phyloP scores from a whole-genome alignment of 2,888 invertebrate genomes.

The Lacanobia wlatinum region DNA sequence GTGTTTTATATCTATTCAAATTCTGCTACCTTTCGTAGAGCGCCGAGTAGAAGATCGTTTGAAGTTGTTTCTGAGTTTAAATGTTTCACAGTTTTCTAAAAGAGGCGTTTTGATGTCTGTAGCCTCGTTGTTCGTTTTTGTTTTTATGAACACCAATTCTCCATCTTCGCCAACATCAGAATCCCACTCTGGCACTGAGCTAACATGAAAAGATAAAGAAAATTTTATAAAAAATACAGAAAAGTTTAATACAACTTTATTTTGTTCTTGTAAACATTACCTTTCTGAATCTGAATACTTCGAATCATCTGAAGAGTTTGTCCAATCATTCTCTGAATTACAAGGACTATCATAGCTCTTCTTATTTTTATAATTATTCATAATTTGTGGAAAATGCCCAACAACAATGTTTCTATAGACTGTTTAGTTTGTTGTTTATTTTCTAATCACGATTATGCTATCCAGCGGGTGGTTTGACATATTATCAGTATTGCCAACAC shows the following conservation, averaged over 20 bases:
- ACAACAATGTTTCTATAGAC: background rate
- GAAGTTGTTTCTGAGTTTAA: constrained; percentile 86
- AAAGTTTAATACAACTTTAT: background rate
- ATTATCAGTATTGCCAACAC: too few species aligned
- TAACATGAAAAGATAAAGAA: constrained; percentile 69
- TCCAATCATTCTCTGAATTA: constrained; percentile 88
- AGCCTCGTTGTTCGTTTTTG: constrained; percentile 74
- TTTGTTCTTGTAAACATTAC: constrained; percentile 69
- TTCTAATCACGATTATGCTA: background rate
- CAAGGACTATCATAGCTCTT: constrained; percentile 82
- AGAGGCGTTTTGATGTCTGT: constrained; percentile 76
- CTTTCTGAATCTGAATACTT: constrained; percentile 92
- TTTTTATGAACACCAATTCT: constrained; percentile 92
- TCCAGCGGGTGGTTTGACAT: too few species aligned
- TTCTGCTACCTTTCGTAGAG: constrained; percentile 82
- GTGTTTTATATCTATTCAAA: background rate
- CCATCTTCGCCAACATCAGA: constrained; percentile 92
- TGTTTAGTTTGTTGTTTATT: background rate
- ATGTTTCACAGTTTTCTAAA: constrained; percentile 85
- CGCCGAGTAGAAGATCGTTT: constrained; percentile 85
- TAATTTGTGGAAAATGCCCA: constrained; percentile 40
- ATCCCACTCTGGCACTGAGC: constrained; percentile 93
- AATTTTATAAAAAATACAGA: background rate
- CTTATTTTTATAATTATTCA: constrained; percentile 79
- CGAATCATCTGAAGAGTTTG: constrained; percentile 86